Conservation (phyloP, 2,888 invertebrate species). For the Epinotia bilunana region DNA sequence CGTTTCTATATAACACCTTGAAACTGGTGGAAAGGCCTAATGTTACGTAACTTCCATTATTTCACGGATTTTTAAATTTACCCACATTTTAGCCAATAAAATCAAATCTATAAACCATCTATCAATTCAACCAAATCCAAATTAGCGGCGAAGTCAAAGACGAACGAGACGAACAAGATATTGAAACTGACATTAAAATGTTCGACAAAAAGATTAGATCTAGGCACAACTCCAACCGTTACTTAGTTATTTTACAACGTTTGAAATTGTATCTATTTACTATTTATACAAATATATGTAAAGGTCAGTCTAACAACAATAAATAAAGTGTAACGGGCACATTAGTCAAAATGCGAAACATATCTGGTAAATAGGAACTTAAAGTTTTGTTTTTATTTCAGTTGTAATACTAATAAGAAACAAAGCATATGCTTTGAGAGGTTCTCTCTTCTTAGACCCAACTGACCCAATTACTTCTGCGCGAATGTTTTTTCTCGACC, state of each 20-base stretch:
- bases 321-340: constrained; percentile 8
- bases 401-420: no score
- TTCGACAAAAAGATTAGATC: background rate
- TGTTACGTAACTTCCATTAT: background rate
- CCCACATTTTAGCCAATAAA: background rate
- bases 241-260: background rate
- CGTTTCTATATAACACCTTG: background rate
- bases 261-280: background rate
- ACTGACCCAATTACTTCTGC: no score
- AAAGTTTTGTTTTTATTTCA: no score
- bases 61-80: background rate
- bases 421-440: no score
- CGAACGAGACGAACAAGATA: background rate
- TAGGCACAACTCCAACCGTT: background rate
- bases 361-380: constrained; percentile 4
- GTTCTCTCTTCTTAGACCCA: no score
- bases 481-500: no score
- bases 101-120: background rate
- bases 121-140: background rate
- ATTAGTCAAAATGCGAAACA: constrained; percentile 3
- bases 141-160: background rate
- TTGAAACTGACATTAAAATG: constrained; percentile 4
- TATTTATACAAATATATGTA: background rate
- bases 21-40: background rate
- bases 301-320: background rate